phyloP scores from a whole-genome alignment of 2,797 vertebrate species.

The Falco berigora region DNA sequence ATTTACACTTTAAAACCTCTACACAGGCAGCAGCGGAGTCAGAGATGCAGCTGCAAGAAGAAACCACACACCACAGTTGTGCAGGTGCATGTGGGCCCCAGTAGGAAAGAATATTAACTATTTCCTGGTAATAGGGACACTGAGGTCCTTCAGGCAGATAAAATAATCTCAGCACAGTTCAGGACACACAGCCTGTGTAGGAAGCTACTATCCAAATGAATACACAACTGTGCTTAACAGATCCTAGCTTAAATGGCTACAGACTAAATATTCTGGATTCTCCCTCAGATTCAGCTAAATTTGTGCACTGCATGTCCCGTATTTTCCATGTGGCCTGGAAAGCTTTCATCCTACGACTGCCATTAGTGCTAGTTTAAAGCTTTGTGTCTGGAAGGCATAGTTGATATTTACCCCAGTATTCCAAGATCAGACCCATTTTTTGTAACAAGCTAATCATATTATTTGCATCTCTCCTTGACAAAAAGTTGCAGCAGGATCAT shows the following conservation, averaged over 20 bases:
- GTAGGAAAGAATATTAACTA: slow-evolving; percentile 73
- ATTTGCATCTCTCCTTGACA: not conserved
- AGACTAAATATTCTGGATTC: not conserved
- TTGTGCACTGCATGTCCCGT: not conserved
- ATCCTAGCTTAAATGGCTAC: not conserved
- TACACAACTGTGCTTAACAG: not conserved
- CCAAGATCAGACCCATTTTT: not conserved
- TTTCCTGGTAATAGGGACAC: slow-evolving; percentile 71
- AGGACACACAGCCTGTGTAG: not conserved
- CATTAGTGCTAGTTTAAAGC: not conserved
- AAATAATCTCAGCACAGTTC: slow-evolving; percentile 11
- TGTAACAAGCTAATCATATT: not conserved
- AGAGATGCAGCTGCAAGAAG: slow-evolving; percentile 77
- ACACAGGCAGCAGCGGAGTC: slow-evolving; percentile 54
- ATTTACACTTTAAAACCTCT: slow-evolving; percentile 65
- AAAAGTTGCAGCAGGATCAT: not conserved
- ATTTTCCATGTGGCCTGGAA: not conserved
- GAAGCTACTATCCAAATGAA: not conserved
- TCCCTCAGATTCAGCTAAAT: not conserved
- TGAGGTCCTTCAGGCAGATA: not conserved
- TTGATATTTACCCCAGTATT: not conserved
- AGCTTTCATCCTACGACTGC: not conserved
- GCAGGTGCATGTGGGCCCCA: slow-evolving; percentile 75
- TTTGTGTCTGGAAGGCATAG: not conserved
- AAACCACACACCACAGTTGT: slow-evolving; percentile 78